Evolutionary conservation across 35 echinoderm and acorn worm species (phyloP), one percentile per base, ranked within the genome.

Genomic region (Nesometra sesokonis): DNA sequence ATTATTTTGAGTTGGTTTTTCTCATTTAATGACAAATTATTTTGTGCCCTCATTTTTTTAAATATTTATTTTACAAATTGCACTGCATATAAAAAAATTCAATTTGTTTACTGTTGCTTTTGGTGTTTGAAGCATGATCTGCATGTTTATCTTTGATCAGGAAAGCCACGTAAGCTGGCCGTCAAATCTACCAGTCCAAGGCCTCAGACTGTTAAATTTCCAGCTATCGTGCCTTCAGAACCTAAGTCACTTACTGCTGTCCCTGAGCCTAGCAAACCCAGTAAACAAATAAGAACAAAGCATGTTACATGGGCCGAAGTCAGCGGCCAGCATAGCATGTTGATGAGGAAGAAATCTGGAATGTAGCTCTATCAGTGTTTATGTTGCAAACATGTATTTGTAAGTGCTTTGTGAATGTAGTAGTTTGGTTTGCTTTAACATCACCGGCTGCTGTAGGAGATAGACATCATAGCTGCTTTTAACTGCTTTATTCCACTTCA

Each of bases 261-360:
- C 7, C 52, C 8, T 27, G 52, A 19, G 52, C 52, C 23, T 67
- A 67, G 77, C 38, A 32, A 67, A 32, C 43, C 80, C 9, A 78
- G 47, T 21, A 80, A 36, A 30, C 36, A 93, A 17, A 27, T 67
- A 1, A 67, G 52, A 78, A 93, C 91, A 4, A 47, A 86, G 82
- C 91, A 93, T 33, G 84, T 79, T 88, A 81, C 86, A 32, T 93
- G 91, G 91, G 82, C 80, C 32, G 77, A 93, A 34, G 78, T 93
- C 31, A 88, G 91, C 83, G 38, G 86, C 30, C 47, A 88, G 46
- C 91, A 93, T 84, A 82, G 76, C 77, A 82, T 84, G 36, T 33
- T 93, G 36, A 81, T 93, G 86, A 82, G 87, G 52, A 67, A 67
- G 9, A 67, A 67, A 67, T 67, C 52, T 67, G 52, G 52, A 27